Conservation (phyloP, 2,797 vertebrate species). For the Bryconaethiops microstoma region DNA sequence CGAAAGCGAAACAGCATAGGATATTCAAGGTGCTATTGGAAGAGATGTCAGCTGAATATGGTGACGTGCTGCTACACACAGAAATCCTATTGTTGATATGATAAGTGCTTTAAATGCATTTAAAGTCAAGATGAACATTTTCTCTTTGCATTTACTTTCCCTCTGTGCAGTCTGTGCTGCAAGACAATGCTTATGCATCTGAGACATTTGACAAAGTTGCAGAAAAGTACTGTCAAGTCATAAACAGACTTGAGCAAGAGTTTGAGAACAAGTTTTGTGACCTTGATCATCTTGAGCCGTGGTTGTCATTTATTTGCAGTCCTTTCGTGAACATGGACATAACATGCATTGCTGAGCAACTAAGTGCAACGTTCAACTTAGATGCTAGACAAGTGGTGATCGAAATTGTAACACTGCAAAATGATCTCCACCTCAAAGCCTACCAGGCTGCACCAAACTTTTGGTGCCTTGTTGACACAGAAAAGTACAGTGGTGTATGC, state of each 20-base stretch:
- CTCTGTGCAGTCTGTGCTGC: constrained; percentile 40
- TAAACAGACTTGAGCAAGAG: constrained; percentile 37
- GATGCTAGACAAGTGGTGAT: constrained; percentile 11
- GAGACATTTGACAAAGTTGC: constrained; percentile 30
- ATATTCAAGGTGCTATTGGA: constrained; percentile 38
- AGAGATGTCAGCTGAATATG: constrained; percentile 49
- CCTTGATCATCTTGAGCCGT: constrained; percentile 22
- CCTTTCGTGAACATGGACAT: constrained; percentile 5
- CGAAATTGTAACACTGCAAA: constrained; percentile 25
- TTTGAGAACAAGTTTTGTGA: constrained; percentile 28
- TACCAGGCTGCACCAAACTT: neutral
- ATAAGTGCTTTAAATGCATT: constrained; percentile 48
- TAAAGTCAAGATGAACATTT: constrained; percentile 34
- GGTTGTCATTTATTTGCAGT: constrained; percentile 19
- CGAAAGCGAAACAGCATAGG: constrained; percentile 36
- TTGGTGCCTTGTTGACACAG: constrained; percentile 14
- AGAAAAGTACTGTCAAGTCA: constrained; percentile 22
- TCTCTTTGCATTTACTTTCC: constrained; percentile 37
- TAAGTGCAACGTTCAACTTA: neutral
- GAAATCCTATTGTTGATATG: constrained; percentile 42
- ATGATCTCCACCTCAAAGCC: constrained; percentile 28
- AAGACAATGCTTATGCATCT: constrained; percentile 52
- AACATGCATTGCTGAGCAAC: neutral
- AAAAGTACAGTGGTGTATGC: constrained; percentile 7
- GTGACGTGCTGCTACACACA: constrained; percentile 44